These are phyloP conservation scores for Caradrina kadenii DNA, from an alignment of 2,888 invertebrate species.

Conservation along the genomic window DNA sequence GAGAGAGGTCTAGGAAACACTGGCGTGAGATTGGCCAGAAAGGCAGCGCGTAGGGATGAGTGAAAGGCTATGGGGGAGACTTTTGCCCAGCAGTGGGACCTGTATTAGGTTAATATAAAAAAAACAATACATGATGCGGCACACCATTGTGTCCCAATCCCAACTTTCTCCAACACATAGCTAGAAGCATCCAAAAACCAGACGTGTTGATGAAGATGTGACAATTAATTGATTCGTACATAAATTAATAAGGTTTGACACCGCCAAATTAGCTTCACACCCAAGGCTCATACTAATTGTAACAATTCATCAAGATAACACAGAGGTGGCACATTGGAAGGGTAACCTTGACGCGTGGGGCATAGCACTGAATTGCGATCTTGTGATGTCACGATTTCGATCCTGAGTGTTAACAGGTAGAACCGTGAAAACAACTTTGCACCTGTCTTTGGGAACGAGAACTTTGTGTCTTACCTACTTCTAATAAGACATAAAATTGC, in stretches of 20 bases:
- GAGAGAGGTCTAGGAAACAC: too few relatives aligned
- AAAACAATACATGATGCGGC: too few relatives aligned
- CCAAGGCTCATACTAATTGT: constrained; percentile 6
- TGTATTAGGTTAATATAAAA: too few relatives aligned
- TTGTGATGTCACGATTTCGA: constrained; percentile 57
- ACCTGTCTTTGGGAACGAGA: constrained; percentile 29
- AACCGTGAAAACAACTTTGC: constrained; percentile 29
- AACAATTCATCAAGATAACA: constrained; percentile 51
- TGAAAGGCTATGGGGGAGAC: too few relatives aligned
- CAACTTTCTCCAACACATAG: not conserved
- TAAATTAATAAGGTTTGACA: constrained; percentile 16
- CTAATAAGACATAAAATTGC: too few relatives aligned
- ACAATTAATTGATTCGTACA: not conserved
- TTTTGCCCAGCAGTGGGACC: too few relatives aligned
- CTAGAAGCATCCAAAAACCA: not conserved
- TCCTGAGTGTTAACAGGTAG: constrained; percentile 31
- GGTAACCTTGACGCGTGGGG: constrained; percentile 53
- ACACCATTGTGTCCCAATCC: too few relatives aligned
- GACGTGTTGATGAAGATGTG: not conserved
- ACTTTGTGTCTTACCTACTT: not conserved
- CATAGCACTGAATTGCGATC: constrained; percentile 53
- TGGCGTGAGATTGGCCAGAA: too few relatives aligned
- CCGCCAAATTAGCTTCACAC: constrained; percentile 17
- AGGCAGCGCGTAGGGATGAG: too few relatives aligned
- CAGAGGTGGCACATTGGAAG: constrained; percentile 50